These are phyloP conservation scores for Oncorhynchus tshawytscha DNA, from an alignment of 2,113 vertebrate species.

Conservation along the genomic window DNA sequence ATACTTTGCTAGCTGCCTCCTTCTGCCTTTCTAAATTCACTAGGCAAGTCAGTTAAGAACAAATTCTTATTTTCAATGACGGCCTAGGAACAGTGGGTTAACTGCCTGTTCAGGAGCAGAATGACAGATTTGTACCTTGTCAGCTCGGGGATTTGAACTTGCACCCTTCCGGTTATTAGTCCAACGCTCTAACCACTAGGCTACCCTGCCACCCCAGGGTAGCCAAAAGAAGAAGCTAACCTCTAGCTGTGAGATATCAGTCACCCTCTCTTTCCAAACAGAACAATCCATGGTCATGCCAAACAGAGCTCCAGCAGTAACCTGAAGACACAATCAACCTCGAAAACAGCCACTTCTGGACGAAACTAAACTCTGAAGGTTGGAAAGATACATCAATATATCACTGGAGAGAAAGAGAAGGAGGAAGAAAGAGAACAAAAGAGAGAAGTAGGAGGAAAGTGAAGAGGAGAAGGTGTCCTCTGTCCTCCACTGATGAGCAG, in stretches of 20 bases:
- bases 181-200: too few relatives aligned
- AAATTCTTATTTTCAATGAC: too few relatives aligned
- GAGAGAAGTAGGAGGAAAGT: not conserved
- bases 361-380: conserved; percentile 29
- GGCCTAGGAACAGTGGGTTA: too few relatives aligned
- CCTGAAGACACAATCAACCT: not conserved
- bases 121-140: too few relatives aligned
- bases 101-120: too few relatives aligned
- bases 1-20: not conserved
- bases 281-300: not conserved
- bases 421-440: conserved; percentile 53
- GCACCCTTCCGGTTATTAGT: too few relatives aligned
- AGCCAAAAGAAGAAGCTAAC: too few relatives aligned
- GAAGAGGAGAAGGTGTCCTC: too few relatives aligned
- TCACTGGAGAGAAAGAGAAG: not conserved
- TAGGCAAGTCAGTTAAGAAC: too few relatives aligned
- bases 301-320: not conserved
- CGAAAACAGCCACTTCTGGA: conserved; percentile 49
- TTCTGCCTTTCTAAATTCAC: conserved; percentile 83
- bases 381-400: not conserved
- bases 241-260: conserved; percentile 83
- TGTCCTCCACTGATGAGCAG: too few relatives aligned
- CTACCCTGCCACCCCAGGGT: too few relatives aligned
- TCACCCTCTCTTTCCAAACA: conserved; percentile 71
- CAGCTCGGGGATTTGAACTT: too few relatives aligned